Percentiles rank a stretch among this genome's conserved stretches.
These are phyloP conservation scores for Agrotis clavis DNA, from an alignment of 2,888 invertebrate genomes.

Conservation along the genomic window DNA sequence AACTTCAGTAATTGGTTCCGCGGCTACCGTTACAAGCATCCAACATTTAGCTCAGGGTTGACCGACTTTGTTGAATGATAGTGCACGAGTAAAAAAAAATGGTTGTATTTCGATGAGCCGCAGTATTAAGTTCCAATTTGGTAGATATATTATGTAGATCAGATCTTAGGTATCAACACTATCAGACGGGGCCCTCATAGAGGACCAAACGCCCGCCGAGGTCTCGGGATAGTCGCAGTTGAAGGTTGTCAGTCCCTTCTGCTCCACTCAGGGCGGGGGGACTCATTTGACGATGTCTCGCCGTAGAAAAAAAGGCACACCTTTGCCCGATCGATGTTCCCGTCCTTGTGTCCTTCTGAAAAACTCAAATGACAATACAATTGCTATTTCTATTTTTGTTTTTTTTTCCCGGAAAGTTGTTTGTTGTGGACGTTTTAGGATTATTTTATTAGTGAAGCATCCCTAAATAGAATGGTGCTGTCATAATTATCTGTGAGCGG, in stretches of 20 bases:
- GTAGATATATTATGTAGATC: too few relatives aligned
- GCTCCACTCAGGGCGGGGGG: too few relatives aligned
- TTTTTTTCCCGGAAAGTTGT: neutral
- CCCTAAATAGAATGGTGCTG: slow-evolving; percentile 33
- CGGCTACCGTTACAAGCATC: slow-evolving; percentile 58
- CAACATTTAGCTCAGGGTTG: slow-evolving; percentile 53
- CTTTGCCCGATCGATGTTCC: too few relatives aligned
- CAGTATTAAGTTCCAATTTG: neutral
- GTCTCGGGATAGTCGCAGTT: too few relatives aligned
- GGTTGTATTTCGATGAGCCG: neutral
- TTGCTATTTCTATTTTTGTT: neutral
- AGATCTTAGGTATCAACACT: too few relatives aligned
- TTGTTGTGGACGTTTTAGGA: neutral
- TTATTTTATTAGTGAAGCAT: slow-evolving; percentile 3
- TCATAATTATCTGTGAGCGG: slow-evolving; percentile 43
- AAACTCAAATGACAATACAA: neutral
- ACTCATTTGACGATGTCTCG: too few relatives aligned
- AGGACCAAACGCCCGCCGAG: too few relatives aligned
- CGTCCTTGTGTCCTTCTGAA: neutral
- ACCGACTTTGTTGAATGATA: slow-evolving; percentile 22
- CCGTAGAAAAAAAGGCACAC: too few relatives aligned
- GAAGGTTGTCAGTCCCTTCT: too few relatives aligned
- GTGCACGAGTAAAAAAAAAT: slow-evolving; percentile 7
- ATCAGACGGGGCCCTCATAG: too few relatives aligned
- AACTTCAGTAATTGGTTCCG: slow-evolving; percentile 59